A percentile compares a stretch with the other conserved stretches of the same genome.
These are phyloP conservation scores for Fukomys damarensis DNA, from an alignment of 2,113 vertebrate species.

Conservation along the genomic window DNA sequence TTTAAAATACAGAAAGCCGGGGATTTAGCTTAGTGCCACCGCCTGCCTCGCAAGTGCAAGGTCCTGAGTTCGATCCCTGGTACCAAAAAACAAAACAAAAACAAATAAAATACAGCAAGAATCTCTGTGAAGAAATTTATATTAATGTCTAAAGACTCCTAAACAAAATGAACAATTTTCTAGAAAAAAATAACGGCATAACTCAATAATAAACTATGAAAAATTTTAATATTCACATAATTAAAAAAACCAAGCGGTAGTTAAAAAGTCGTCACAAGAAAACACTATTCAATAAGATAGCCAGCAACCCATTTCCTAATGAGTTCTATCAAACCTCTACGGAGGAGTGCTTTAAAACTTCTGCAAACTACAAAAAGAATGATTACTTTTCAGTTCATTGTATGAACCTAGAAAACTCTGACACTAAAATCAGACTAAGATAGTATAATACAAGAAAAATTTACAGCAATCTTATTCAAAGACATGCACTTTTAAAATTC, in stretches of 20 bases:
- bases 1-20: background rate
- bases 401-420: slow-evolving; percentile 4
- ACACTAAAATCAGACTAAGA: slow-evolving; percentile 43
- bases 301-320: background rate
- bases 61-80: too few species aligned
- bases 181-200: background rate
- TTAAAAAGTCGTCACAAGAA: background rate
- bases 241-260: background rate
- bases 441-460: slow-evolving; percentile 9
- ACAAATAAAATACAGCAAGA: background rate
- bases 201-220: background rate
- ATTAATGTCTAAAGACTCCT: background rate
- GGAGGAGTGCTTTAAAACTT: background rate
- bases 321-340: background rate
- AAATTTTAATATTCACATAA: background rate
- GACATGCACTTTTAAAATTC: background rate
- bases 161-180: background rate
- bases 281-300: background rate
- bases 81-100: too few species aligned
- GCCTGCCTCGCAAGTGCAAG: too few species aligned
- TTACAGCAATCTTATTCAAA: background rate
- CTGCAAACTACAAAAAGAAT: background rate
- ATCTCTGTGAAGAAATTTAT: background rate
- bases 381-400: slow-evolving; percentile 12
- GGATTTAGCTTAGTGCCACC: too few species aligned